phyloP scores from a whole-genome alignment of 1,140 invertebrate genomes.

The Trissolcus basalis region DNA sequence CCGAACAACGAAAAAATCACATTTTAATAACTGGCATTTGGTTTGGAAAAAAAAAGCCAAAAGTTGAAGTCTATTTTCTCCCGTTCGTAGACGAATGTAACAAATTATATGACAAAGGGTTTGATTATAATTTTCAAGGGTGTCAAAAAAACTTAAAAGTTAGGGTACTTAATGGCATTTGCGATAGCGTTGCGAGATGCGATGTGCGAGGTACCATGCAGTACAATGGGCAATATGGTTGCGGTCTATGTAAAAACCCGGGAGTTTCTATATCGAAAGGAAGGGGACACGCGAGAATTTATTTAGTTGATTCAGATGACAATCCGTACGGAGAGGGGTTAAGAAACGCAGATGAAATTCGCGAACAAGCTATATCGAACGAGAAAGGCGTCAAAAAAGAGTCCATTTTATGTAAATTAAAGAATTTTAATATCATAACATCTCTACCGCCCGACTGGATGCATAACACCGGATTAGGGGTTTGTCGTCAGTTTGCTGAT shows the following conservation, averaged over 20 bases:
- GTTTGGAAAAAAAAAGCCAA: constrained; percentile 31
- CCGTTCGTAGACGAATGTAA: constrained; percentile 46
- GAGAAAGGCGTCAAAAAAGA: constrained; percentile 44
- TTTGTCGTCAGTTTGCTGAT: constrained; percentile 30
- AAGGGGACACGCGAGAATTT: constrained; percentile 31
- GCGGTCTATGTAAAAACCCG: constrained; percentile 54
- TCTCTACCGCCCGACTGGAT: constrained; percentile 58
- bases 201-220: background rate
- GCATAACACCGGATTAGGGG: constrained; percentile 57
- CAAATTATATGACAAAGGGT: constrained; percentile 28
- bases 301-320: constrained; percentile 16
- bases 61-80: constrained; percentile 41
- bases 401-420: constrained; percentile 49
- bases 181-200: constrained; percentile 56
- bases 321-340: constrained; percentile 43
- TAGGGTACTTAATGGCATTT: constrained; percentile 31
- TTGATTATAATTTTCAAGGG: constrained; percentile 38
- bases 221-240: no score
- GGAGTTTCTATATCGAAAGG: constrained; percentile 43
- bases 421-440: constrained; percentile 53
- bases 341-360: constrained; percentile 37
- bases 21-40: constrained; percentile 37
- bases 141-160: constrained; percentile 32
- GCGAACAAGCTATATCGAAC: constrained; percentile 11
- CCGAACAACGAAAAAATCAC: constrained; percentile 14